Evolutionary conservation across 2,113 vertebrate genomes (phyloP).

Genomic region (Centrocercus urophasianus): DNA sequence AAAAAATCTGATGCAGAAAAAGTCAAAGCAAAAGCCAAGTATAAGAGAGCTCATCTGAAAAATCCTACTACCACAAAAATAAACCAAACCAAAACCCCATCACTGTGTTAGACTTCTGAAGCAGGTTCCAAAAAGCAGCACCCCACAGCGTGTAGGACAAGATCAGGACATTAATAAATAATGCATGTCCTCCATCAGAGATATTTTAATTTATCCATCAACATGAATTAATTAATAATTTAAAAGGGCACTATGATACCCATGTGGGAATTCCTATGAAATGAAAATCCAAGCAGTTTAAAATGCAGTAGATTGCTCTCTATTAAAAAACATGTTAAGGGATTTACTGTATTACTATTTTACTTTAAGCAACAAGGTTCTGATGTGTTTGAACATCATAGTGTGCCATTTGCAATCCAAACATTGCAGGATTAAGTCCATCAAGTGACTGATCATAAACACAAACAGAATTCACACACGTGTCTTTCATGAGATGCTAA

Average conservation of each 20-base stretch:
- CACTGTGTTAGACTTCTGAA: not conserved
- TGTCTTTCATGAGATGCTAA: not conserved
- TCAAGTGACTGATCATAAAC: not conserved
- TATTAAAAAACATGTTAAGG: not conserved
- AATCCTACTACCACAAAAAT: not conserved
- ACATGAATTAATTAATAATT: not conserved
- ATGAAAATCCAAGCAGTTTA: not conserved
- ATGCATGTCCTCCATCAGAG: not conserved
- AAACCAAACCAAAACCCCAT: not conserved
- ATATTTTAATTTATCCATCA: constrained; percentile 1
- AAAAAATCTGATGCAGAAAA: not conserved
- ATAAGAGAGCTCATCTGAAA: not conserved
- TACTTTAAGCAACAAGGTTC: not conserved
- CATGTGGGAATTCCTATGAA: not conserved
- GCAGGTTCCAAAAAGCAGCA: not conserved
- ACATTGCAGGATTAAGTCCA: not conserved
- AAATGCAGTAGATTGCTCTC: not conserved
- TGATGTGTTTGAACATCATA: not conserved
- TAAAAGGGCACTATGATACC: not conserved
- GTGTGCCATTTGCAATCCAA: not conserved
- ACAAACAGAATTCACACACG: not conserved
- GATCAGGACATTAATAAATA: not conserved
- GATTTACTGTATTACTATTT: not conserved
- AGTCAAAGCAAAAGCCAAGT: not conserved
- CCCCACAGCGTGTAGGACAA: not conserved